These are phyloP conservation scores for Cyanoliseus patagonus DNA, from an alignment of 2,113 vertebrate species.

Conservation along the genomic window DNA sequence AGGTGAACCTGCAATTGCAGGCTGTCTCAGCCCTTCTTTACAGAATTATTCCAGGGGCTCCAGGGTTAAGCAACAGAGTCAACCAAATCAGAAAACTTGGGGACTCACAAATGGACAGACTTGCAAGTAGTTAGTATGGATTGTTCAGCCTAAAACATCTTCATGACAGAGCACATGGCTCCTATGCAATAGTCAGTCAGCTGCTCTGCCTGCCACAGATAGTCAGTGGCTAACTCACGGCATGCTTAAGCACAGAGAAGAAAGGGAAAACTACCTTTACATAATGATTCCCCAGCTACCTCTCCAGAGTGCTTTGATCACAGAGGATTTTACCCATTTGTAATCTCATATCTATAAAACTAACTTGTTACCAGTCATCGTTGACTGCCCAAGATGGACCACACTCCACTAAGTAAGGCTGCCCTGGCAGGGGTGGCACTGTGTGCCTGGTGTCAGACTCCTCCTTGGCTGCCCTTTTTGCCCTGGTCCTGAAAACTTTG, in stretches of 20 bases:
- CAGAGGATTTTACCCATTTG: not conserved
- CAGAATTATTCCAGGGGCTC: not conserved
- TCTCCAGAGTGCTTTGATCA: not conserved
- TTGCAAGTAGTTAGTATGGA: not conserved
- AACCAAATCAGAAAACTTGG: not conserved
- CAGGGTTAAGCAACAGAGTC: not conserved
- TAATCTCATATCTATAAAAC: not conserved
- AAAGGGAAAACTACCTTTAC: not conserved
- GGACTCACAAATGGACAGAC: not conserved
- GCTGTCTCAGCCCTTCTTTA: not conserved
- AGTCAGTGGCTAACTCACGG: not conserved
- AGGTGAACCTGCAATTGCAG: not conserved
- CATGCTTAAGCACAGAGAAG: not conserved
- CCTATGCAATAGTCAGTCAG: not conserved
- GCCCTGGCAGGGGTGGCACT: not conserved
- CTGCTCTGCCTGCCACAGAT: not conserved
- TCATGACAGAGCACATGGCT: not conserved
- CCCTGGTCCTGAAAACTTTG: not conserved
- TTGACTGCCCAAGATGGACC: accelerated
- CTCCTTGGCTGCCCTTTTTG: not conserved
- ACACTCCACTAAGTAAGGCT: not conserved
- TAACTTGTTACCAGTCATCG: not conserved
- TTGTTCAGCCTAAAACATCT: not conserved
- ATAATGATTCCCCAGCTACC: not conserved
- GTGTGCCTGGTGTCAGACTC: not conserved